A percentile compares a stretch with the other conserved stretches of the same genome.
Conservation (phyloP, 2,888 invertebrate genomes). For the Lacanobia wlatinum region DNA sequence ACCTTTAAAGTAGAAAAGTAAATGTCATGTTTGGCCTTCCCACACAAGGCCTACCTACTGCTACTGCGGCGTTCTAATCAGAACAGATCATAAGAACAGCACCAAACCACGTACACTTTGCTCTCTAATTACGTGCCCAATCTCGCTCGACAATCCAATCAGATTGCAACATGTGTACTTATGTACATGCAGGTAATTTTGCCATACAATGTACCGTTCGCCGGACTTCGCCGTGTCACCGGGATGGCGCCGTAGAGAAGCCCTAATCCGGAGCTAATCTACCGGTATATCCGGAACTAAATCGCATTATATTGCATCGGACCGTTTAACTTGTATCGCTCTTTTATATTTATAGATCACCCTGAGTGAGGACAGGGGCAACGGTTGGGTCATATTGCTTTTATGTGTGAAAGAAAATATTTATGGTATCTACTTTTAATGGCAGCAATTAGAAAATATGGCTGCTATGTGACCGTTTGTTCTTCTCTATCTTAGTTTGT, state of each 20-base stretch:
- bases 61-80: not conserved
- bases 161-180: slow-evolving; percentile 19
- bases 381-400: not conserved
- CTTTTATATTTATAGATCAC: slow-evolving; percentile 48
- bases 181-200: slow-evolving; percentile 31
- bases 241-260: slow-evolving; percentile 57
- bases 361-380: slow-evolving; percentile 42
- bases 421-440: not conserved
- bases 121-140: slow-evolving; percentile 41
- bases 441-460: not conserved
- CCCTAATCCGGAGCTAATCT: slow-evolving; percentile 71
- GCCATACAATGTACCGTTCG: slow-evolving; percentile 19
- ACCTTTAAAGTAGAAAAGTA: not conserved
- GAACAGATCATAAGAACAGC: not conserved
- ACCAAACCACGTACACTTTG: slow-evolving; percentile 4
- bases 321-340: slow-evolving; percentile 48
- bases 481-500: not conserved
- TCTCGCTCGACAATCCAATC: slow-evolving; percentile 37
- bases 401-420: not conserved
- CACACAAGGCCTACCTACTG: not conserved
- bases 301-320: slow-evolving; percentile 65
- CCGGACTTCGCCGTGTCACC: slow-evolving; percentile 25
- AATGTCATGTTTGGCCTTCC: not conserved
- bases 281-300: slow-evolving; percentile 63
- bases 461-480: not conserved